Conservation (phyloP, 2,888 invertebrate genomes). For the Liodrosophila aerea region DNA sequence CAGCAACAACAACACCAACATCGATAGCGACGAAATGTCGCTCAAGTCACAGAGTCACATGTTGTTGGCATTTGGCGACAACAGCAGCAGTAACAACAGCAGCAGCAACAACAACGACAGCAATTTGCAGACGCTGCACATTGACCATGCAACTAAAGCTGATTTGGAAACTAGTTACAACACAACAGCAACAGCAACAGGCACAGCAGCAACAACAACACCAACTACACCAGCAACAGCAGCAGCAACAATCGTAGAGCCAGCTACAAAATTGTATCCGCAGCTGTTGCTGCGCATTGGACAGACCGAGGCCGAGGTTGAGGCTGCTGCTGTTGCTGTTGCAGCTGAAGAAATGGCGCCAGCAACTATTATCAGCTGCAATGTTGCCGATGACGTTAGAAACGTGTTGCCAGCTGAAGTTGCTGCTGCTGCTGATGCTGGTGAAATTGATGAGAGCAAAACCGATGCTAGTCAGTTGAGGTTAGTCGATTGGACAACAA, state of each 20-base stretch:
- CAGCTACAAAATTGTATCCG: constrained; percentile 55
- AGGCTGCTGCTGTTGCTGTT: neutral
- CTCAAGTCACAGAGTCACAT: constrained; percentile 51
- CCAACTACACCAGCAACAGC: constrained; percentile 20
- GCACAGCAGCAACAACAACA: constrained; percentile 17
- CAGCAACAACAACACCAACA: constrained; percentile 35
- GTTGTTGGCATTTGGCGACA: constrained; percentile 55
- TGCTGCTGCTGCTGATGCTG: constrained; percentile 12
- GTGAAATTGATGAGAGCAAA: constrained; percentile 54
- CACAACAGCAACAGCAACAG: constrained; percentile 26
- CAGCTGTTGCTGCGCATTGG: constrained; percentile 67
- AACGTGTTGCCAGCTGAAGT: constrained; percentile 41
- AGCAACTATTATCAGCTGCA: constrained; percentile 63
- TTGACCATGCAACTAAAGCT: constrained; percentile 52
- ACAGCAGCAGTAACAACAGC: constrained; percentile 33
- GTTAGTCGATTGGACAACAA: constrained; percentile 70
- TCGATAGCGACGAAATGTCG: constrained; percentile 56
- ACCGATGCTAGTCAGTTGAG: constrained; percentile 59
- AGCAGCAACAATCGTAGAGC: constrained; percentile 13
- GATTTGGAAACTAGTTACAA: constrained; percentile 68
- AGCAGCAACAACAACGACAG: constrained; percentile 30
- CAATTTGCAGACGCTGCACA: constrained; percentile 45
- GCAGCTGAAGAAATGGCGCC: constrained; percentile 22
- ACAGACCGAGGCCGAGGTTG: constrained; percentile 52
- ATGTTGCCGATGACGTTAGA: constrained; percentile 51